These are phyloP conservation scores for Otolemur crassicaudatus DNA, from an alignment of 2,797 vertebrate species.

Conservation along the genomic window DNA sequence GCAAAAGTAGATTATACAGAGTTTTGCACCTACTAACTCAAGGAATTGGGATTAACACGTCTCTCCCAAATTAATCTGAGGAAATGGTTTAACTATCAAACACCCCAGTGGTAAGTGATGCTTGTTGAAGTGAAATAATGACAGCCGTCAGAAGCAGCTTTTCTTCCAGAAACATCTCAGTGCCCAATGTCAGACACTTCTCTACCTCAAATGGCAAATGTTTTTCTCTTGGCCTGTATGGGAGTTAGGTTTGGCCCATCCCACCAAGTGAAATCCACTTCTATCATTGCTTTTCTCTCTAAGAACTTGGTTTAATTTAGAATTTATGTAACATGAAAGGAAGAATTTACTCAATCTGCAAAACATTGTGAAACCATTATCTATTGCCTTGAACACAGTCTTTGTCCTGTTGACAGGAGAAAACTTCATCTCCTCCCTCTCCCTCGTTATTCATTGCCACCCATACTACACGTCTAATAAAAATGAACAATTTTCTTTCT, in stretches of 20 bases:
- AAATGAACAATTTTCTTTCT: background rate
- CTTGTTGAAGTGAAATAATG: background rate
- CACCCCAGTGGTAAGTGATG: background rate
- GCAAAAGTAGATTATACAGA: background rate
- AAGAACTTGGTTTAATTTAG: background rate
- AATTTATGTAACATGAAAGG: background rate
- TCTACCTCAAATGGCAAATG: background rate
- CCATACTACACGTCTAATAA: background rate
- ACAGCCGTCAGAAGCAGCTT: background rate
- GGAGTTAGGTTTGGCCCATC: background rate
- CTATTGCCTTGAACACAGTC: background rate
- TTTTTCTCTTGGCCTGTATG: background rate
- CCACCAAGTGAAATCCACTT: background rate
- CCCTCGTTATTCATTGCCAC: background rate
- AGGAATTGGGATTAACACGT: background rate
- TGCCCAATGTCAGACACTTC: background rate
- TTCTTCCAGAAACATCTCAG: background rate
- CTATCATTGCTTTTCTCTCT: background rate
- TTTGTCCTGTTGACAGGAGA: background rate
- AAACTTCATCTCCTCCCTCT: background rate
- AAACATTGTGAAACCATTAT: background rate
- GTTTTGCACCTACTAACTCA: background rate
- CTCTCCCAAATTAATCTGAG: background rate
- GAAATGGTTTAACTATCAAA: background rate
- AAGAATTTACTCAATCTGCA: background rate